Evolutionary conservation across 2,113 vertebrate species (phyloP).

Genomic region (Scortum barcoo): DNA sequence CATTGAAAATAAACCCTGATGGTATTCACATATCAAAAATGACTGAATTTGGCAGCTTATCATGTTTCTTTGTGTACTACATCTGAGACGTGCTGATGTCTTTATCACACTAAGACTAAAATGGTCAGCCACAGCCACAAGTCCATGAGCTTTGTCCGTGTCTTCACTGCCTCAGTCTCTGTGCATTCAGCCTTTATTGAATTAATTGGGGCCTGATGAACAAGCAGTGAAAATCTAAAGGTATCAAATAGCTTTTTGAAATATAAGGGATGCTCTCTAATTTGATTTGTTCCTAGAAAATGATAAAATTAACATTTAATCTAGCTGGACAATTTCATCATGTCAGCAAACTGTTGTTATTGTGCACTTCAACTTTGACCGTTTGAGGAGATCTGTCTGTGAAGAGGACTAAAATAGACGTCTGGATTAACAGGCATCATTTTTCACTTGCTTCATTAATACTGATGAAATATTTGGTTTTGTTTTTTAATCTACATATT

Average conservation of each 20-base stretch:
- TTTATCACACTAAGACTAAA: neutral
- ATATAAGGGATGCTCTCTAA: constrained; percentile 46
- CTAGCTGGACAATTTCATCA: constrained; percentile 45
- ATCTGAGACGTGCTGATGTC: neutral
- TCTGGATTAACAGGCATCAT: neutral
- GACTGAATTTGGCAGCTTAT: neutral
- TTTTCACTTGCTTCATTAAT: neutral
- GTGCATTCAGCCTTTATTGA: constrained; percentile 37
- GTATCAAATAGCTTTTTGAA: constrained; percentile 53
- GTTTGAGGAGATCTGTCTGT: constrained; percentile 22
- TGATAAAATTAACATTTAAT: constrained; percentile 68
- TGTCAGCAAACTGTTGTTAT: constrained; percentile 35
- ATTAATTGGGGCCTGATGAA: constrained; percentile 53
- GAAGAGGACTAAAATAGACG: constrained; percentile 10
- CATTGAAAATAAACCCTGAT: neutral
- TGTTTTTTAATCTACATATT: neutral
- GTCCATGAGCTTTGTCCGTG: neutral
- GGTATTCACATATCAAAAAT: neutral
- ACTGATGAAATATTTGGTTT: neutral
- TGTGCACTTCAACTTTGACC: constrained; percentile 36
- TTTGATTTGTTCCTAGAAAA: constrained; percentile 58
- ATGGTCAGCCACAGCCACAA: neutral
- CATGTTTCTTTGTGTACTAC: neutral
- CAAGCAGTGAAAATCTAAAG: constrained; percentile 38
- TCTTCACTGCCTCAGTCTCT: constrained; percentile 10